Conservation (phyloP, 2,888 invertebrate species). For the Thalpophila matura region DNA sequence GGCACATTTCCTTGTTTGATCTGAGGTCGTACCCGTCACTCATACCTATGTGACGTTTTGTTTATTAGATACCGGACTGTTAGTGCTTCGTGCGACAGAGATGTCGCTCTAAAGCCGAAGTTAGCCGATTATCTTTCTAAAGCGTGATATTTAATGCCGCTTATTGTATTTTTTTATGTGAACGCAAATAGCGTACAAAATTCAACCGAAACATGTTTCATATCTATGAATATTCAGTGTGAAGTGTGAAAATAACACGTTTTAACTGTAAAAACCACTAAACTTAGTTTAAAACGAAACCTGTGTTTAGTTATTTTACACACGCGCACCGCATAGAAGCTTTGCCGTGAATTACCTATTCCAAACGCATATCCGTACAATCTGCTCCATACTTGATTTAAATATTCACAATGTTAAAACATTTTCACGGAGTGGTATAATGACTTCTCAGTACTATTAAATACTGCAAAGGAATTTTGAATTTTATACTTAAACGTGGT, state of each 20-base stretch:
- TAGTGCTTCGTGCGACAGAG: too few species aligned
- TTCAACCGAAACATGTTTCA: slow-evolving; percentile 9
- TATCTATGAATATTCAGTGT: slow-evolving; percentile 41
- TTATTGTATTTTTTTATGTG: too few species aligned
- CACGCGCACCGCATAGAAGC: slow-evolving; percentile 50
- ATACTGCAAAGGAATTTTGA: too few species aligned
- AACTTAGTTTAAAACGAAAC: slow-evolving; percentile 31
- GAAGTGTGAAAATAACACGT: slow-evolving; percentile 9
- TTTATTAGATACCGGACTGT: too few species aligned
- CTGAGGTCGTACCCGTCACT: too few species aligned
- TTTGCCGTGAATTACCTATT: slow-evolving; percentile 50
- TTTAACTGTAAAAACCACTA: slow-evolving; percentile 27
- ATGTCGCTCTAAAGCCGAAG: too few species aligned
- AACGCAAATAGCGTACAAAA: slow-evolving; percentile 18
- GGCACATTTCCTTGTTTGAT: too few species aligned
- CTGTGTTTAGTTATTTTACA: slow-evolving; percentile 52
- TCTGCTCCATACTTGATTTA: slow-evolving; percentile 34
- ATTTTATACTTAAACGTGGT: too few species aligned
- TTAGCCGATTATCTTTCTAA: too few species aligned
- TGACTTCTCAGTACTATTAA: too few species aligned
- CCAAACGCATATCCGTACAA: slow-evolving; percentile 46
- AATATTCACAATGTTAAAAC: slow-evolving; percentile 31
- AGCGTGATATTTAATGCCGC: too few species aligned
- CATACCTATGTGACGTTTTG: too few species aligned
- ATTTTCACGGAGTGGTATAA: background rate